Base-by-base conservation (phyloP, 2,888 invertebrate species). In the Tholera decimalis region DNA sequence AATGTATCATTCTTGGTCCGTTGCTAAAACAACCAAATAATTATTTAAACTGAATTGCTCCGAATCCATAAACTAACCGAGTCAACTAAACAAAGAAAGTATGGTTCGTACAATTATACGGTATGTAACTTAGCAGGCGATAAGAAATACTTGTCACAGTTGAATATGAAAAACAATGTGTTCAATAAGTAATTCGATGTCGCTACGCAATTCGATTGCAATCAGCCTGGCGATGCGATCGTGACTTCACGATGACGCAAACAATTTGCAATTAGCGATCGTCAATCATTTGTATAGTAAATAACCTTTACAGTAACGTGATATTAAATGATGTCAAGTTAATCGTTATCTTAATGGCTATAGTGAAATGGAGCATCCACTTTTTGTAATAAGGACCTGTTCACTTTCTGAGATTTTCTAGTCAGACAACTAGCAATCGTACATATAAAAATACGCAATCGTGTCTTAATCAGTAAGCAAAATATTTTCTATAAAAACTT, bases 201-300 rank as follows among this genome's bases (percentile, higher is more conserved):
- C 41, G 53, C 53, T 11, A 41, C 57, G 54, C 53, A 51, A 61
- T 62, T 44, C 37, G 57, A 65, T 66, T 20, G 53, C 79, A 80
- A 80, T 80, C 76, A 81, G 49, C 15, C 51, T 46, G 1, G 7
- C 64, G 47, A 55, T 59, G 59, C 44, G 43, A 67, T 67, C 53
- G 56, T 80, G 73, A 80, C 74, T 65, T 55, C 75, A 74, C 66
- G 70, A 65, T 77, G 73, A 77, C 71, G 67, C 55, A 73, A 82
- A 79, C 76, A 77, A 64, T 69, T 81, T 66, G 77, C 62, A 81
- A 83, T 83, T 80, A 81, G 66, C 57, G 80, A 69, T 77, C 78
- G 66, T 83, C 78, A 74, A 83, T 83, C 83, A 83, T 77, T 57
- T 63, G 50, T 51, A 61, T 58, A 44, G 76, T 67, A 78, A 81